Evolutionary conservation across 2,888 invertebrate species (phyloP), one percentile per base, ranked within the genome.

Genomic region (Drosophila anomalata): DNA sequence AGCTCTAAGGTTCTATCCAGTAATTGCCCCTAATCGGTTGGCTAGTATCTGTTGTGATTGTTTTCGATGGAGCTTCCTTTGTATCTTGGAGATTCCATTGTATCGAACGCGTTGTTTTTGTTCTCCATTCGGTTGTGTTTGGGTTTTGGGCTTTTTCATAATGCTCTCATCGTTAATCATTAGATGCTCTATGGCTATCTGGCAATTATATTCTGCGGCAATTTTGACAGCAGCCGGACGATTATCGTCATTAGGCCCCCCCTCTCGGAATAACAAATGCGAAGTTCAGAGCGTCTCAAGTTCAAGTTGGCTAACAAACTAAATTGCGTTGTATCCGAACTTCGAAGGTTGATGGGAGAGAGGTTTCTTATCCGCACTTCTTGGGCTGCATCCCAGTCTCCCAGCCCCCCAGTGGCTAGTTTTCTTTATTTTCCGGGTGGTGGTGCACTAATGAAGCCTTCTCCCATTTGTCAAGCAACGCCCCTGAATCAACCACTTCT

Each of bases 11-110:
- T 42, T 42, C 20, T 42, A 20, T n/a, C 39, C 17, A 59, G 73
- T 83, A 90, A 89, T 89, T 88, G 89, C 70, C 59, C 75, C 75
- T 89, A 89, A 90, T 89, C 89, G 78, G 53, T 58, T 74, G 73
- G 72, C 85, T 87, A 48, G 59, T 71, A 87, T 83, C 87, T 84
- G 75, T 77, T 55, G 81, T 76, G 87, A 81, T 83, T 83, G 85
- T 82, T 87, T 87, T 65, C 58, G 74, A 57, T 78, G 73, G 72
- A 54, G 87, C 82, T 83, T 83, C 83, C 83, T 79, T 54, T 76
- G 82, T 84, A 73, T 79, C 86, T 82, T 76, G 46, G 68, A 82
- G 83, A 85, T 85, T 76, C 77, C 56, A 87, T 87, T 81, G 81
- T 81, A 62, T 66, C 60, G 22, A 41, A 54, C 63, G 22, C 26